phyloP scores from a whole-genome alignment of 2,113 vertebrate genomes.

The Ochotona curzoniae region DNA sequence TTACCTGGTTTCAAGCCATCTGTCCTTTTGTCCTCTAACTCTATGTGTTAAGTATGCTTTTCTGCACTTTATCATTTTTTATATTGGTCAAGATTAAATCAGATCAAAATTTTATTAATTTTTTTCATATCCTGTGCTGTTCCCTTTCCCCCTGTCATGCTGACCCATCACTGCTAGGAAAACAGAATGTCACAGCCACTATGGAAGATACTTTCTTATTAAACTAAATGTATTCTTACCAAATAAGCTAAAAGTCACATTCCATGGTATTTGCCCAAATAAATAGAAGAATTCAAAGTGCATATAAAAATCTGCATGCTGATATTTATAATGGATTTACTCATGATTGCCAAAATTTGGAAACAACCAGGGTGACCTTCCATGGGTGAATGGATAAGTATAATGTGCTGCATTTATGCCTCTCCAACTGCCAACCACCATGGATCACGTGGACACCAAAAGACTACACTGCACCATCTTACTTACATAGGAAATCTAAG shows the following conservation, averaged over 20 bases:
- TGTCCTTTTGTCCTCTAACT: background rate
- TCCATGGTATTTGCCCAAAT: background rate
- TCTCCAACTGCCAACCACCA: too few species aligned
- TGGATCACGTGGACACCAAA: too few species aligned
- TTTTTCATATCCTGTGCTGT: background rate
- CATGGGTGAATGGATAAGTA: too few species aligned
- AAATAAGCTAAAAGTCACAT: background rate
- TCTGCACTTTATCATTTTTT: conserved; percentile 51
- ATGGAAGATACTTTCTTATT: background rate
- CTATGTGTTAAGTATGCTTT: conserved; percentile 21
- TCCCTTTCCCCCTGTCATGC: conserved; percentile 5
- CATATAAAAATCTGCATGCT: background rate
- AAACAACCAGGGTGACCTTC: background rate
- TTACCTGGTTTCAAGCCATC: background rate
- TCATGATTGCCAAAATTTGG: background rate
- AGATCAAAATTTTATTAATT: conserved; percentile 14
- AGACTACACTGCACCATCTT: too few species aligned
- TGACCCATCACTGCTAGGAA: background rate
- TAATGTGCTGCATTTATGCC: too few species aligned
- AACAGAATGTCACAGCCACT: background rate
- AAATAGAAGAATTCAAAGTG: background rate
- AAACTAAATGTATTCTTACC: background rate
- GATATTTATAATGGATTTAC: background rate
- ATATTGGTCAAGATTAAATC: conserved; percentile 44
- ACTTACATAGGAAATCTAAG: too few species aligned